A percentile compares a stretch with the other conserved stretches of the same genome.
Evolutionary conservation across 2,113 vertebrate species (phyloP).

Genomic region (Thalassoma bifasciatum): DNA sequence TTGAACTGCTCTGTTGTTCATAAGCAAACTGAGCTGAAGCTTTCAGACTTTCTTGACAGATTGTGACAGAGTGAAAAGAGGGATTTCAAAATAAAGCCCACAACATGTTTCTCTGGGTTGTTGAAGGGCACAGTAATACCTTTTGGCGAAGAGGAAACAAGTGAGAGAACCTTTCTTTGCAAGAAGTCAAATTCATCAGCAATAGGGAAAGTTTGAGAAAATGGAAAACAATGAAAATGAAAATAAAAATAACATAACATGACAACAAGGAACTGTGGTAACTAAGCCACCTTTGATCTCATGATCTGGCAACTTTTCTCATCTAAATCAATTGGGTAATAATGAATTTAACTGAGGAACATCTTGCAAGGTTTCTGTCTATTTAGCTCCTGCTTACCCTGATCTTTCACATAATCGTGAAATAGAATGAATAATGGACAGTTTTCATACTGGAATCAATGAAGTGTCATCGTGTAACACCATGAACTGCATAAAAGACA

Average conservation of each 20-base stretch:
- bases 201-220: neutral
- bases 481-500: neutral
- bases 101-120: neutral
- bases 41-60: neutral
- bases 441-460: constrained; percentile 9
- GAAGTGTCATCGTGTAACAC: constrained; percentile 10
- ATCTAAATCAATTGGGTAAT: neutral
- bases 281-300: neutral
- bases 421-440: constrained; percentile 1
- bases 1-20: neutral
- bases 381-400: neutral
- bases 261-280: neutral
- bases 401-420: constrained; percentile 24
- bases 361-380: neutral
- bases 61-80: neutral
- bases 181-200: neutral
- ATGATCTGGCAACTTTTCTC: neutral
- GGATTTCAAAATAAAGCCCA: neutral
- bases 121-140: neutral
- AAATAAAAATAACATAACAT: no score
- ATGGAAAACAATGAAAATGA: neutral
- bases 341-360: constrained; percentile 1
- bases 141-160: neutral
- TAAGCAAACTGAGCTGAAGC: neutral
- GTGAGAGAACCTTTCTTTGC: neutral